Evolutionary conservation across 2,888 invertebrate genomes (phyloP), one percentile per base, ranked within the genome.

Genomic region (Icerya purchasi): DNA sequence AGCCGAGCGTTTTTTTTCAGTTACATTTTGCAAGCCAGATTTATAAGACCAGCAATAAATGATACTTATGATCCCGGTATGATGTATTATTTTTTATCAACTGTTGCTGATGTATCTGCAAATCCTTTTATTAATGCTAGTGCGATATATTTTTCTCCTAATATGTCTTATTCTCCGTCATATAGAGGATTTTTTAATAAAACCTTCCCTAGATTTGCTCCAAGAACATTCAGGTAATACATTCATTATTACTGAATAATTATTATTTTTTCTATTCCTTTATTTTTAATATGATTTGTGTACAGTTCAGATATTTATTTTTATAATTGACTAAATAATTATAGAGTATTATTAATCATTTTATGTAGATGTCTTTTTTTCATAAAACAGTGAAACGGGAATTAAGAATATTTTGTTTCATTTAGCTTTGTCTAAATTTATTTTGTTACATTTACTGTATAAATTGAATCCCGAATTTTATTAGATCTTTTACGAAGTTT

Each of bases 41-140:
- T 90, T 67, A 90, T 90, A 65, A 76, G 90, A 24, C 90, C 90
- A 0, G 88, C 87, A 0, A 88, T 87, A 22, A 90, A 89, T 69
- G 89, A 90, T 68, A 88, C 90, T 0, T 89, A 90, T 66, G 94
- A 96, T 73, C 96, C 96, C 0, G 96, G 96, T 58, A 89, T 97
- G 84, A 91, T 94, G 90, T 96, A 96, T 69, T 92, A 92, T 69
- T 92, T 93, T 70, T 74, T 96, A 53, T 93, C 94, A 0, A 85
- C 91, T 0, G 87, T 93, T 1, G 93, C 97, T 0, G 96, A 97
- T 71, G 88, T 97, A 0, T 86, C 94, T 0, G 80, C 93, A 0
- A 94, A 92, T 72, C 85, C 86, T 0, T 84, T 85, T 66, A 85
- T 93, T 64, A 93, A 93, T 69, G 87, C 92, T 59, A 91, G 91